Conservation (phyloP, 1,140 invertebrate genomes). For the Drosophila setifemur region DNA sequence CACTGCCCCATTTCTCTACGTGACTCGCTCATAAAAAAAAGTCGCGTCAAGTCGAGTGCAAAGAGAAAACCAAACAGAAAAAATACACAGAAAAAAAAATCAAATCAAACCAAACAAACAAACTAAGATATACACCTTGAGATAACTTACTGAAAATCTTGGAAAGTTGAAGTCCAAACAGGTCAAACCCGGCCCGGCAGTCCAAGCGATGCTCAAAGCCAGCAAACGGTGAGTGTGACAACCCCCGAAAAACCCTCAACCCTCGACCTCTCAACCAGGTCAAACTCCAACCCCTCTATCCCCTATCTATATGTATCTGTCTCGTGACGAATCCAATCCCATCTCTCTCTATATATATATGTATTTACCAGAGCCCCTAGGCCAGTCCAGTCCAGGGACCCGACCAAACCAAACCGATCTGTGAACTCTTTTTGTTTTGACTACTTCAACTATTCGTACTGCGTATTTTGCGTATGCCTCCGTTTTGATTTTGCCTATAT, state of each 20-base stretch:
- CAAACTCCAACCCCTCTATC: neutral
- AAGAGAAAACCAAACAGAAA: neutral
- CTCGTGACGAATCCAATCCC: neutral
- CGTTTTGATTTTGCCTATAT: slow-evolving; percentile 36
- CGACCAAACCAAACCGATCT: too few species aligned
- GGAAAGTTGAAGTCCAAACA: slow-evolving; percentile 48
- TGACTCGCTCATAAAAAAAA: neutral
- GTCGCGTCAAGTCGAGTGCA: neutral
- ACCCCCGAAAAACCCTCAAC: neutral
- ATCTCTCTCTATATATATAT: neutral
- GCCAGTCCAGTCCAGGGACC: too few species aligned
- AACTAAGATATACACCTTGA: neutral
- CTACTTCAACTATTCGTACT: slow-evolving; percentile 14
- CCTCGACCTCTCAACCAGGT: too few species aligned
- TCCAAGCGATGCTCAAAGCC: slow-evolving; percentile 22
- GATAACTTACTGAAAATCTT: slow-evolving; percentile 34
- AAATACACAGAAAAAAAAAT: neutral
- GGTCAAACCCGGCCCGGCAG: slow-evolving; percentile 40
- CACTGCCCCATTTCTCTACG: neutral
- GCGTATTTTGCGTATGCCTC: slow-evolving; percentile 20
- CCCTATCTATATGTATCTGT: neutral
- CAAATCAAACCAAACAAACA: neutral
- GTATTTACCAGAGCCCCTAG: too few species aligned
- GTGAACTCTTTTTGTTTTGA: slow-evolving; percentile 19
- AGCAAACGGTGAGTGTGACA: slow-evolving; percentile 34